A percentile compares a stretch with the other conserved stretches of the same genome.
These are phyloP conservation scores for Calcarius lapponicus DNA, from an alignment of 2,797 vertebrate species.

Conservation along the genomic window DNA sequence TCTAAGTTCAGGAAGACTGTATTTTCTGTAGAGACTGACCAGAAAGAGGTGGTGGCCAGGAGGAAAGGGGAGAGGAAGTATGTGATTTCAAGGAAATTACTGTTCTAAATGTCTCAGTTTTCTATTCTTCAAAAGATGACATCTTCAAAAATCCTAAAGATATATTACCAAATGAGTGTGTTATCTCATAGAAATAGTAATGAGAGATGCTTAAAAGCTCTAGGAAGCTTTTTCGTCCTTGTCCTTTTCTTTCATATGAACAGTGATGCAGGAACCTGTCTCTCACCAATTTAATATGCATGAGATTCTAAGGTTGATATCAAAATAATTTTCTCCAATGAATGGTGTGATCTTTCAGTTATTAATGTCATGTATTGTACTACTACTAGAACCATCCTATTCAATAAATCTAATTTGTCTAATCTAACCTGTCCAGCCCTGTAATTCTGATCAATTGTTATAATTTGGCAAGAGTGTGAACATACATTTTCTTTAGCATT, in stretches of 20 bases:
- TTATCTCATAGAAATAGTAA: not conserved
- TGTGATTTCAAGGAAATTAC: not conserved
- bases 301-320: not conserved
- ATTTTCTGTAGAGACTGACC: not conserved
- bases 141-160: not conserved
- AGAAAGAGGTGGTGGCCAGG: not conserved
- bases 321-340: not conserved
- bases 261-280: not conserved
- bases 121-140: not conserved
- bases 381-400: not conserved
- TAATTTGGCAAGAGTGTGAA: not conserved
- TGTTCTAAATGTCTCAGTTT: not conserved
- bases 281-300: not conserved
- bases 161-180: not conserved
- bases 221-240: not conserved
- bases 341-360: not conserved
- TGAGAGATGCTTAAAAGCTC: not conserved
- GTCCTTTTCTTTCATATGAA: not conserved
- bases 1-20: not conserved
- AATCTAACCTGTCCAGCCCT: not conserved
- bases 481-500: not conserved
- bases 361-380: not conserved
- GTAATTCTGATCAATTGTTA: slow-evolving; percentile 7
- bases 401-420: not conserved
- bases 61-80: not conserved